A percentile compares a stretch with the other conserved stretches of the same genome.
Conservation (phyloP, 2,113 vertebrate genomes). For the Mystacornis crossleyi region DNA sequence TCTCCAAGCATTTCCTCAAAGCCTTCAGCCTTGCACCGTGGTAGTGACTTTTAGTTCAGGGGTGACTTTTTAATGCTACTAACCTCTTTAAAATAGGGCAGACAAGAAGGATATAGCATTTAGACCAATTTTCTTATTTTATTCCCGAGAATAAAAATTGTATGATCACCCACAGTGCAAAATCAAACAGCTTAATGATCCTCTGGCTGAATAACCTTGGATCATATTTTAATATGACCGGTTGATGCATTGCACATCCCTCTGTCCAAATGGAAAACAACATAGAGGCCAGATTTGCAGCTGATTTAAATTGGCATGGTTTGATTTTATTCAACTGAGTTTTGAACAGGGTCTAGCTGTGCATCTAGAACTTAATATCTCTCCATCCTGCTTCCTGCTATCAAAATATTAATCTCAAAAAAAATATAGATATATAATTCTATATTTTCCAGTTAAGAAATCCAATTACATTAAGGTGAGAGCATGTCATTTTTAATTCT, state of each 20-base stretch:
- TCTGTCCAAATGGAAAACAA: slow-evolving; percentile 10
- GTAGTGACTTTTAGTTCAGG: not conserved
- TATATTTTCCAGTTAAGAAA: not conserved
- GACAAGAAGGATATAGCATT: not conserved
- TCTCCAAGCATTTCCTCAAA: not conserved
- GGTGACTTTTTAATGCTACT: not conserved
- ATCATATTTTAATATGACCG: not conserved
- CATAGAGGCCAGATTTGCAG: not conserved
- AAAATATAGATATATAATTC: not conserved
- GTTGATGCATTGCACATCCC: not conserved
- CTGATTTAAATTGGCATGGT: not conserved
- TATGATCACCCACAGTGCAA: not conserved
- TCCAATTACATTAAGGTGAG: not conserved
- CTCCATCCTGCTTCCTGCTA: not conserved
- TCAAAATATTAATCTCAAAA: not conserved
- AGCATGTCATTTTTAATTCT: not conserved
- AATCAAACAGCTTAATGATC: slow-evolving; percentile 3
- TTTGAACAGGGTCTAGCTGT: not conserved
- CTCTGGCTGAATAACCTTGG: not conserved
- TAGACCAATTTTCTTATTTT: not conserved
- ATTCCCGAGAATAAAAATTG: not conserved
- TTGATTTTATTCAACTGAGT: not conserved
- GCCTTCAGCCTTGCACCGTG: not conserved
- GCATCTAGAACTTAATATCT: not conserved
- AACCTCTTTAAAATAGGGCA: not conserved